phyloP scores from a whole-genome alignment of 2,888 invertebrate genomes.

The Fissipunctia ypsillon region DNA sequence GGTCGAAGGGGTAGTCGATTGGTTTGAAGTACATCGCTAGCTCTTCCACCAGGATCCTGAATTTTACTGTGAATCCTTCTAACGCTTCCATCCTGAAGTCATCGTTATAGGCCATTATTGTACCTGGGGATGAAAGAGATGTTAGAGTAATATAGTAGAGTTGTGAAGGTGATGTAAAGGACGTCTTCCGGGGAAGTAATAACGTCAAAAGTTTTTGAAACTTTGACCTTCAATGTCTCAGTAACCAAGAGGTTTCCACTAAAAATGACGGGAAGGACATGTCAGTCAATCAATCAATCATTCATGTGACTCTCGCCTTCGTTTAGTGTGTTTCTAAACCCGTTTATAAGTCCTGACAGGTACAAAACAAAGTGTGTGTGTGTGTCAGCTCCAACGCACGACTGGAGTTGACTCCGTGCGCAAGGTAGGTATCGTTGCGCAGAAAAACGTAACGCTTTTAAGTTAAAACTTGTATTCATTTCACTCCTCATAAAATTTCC shows the following conservation, averaged over 20 bases:
- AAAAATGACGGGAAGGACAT: neutral
- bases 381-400: too few relatives aligned
- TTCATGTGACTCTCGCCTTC: neutral
- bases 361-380: too few relatives aligned
- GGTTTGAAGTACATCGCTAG: slow-evolving; percentile 72
- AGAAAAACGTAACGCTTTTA: too few relatives aligned
- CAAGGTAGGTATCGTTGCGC: too few relatives aligned
- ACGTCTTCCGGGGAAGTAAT: neutral
- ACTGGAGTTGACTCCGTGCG: too few relatives aligned
- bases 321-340: neutral
- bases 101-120: slow-evolving; percentile 70
- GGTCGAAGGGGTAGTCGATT: slow-evolving; percentile 74
- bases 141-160: neutral
- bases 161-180: neutral
- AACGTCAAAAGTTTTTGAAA: neutral
- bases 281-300: too few relatives aligned
- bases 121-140: slow-evolving; percentile 62
- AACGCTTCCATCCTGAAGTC: slow-evolving; percentile 69
- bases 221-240: neutral
- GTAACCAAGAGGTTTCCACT: neutral
- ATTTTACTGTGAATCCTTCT: slow-evolving; percentile 68
- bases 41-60: slow-evolving; percentile 73
- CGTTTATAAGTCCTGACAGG: neutral
- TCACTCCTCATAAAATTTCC: too few relatives aligned
- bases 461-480: too few relatives aligned